phyloP scores from a whole-genome alignment of 2,888 invertebrate species.

The Noctua comes region DNA sequence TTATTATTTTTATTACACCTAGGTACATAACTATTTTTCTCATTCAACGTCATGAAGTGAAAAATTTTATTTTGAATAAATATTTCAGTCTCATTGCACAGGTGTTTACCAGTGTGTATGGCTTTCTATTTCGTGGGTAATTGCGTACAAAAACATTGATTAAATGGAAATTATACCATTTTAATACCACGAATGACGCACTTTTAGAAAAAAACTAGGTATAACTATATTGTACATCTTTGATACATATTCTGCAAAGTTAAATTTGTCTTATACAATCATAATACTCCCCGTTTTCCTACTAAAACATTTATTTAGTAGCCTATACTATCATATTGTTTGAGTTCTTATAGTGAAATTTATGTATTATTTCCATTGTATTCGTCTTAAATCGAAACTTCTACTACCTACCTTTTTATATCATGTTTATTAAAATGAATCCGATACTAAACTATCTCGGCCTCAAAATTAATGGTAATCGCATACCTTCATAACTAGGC shows the following conservation, averaged over 20 bases:
- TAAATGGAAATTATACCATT: not conserved
- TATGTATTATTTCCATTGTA: not conserved
- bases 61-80: slow-evolving; percentile 1
- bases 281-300: not conserved
- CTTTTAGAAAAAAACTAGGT: not conserved
- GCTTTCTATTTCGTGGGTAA: not conserved
- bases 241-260: not conserved
- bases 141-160: not conserved
- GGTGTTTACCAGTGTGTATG: not conserved
- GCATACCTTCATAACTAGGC: slow-evolving; percentile 56
- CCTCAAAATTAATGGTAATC: slow-evolving; percentile 62
- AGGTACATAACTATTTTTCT: slow-evolving; percentile 8
- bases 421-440: slow-evolving; percentile 41
- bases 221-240: not conserved
- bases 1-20: not conserved
- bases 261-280: not conserved
- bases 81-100: not conserved
- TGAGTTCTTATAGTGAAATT: not conserved
- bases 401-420: not conserved
- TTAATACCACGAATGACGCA: not conserved
- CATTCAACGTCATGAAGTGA: not conserved
- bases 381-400: slow-evolving; percentile 9
- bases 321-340: not conserved
- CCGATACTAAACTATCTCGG: slow-evolving; percentile 46
- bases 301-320: not conserved